A percentile compares a stretch with the other conserved stretches of the same genome.
These are phyloP conservation scores for Dallia pectoralis DNA, from an alignment of 2,797 vertebrate genomes.

Conservation along the genomic window DNA sequence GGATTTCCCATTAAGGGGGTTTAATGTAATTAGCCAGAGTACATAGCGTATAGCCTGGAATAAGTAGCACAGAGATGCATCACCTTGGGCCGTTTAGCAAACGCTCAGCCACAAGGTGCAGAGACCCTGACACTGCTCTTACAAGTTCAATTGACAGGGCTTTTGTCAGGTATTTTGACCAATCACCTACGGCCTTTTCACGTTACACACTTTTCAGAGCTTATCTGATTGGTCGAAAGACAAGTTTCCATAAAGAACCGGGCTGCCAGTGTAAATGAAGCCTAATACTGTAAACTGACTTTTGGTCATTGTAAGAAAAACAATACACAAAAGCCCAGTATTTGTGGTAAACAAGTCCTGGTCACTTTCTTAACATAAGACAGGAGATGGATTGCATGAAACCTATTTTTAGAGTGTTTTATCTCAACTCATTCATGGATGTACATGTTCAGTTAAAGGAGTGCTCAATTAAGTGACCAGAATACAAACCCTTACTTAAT, in stretches of 20 bases:
- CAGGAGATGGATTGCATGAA: too few relatives aligned
- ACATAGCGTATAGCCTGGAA: constrained; percentile 45
- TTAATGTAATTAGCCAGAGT: constrained; percentile 72
- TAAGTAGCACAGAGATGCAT: constrained; percentile 51
- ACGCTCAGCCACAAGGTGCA: constrained; percentile 33
- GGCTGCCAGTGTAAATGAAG: too few relatives aligned
- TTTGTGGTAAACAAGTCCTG: not conserved
- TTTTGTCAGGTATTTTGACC: too few relatives aligned
- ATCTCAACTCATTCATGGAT: not conserved
- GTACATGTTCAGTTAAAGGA: not conserved
- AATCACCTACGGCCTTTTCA: too few relatives aligned
- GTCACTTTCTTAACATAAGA: not conserved
- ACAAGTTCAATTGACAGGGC: constrained; percentile 46
- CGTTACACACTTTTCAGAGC: too few relatives aligned
- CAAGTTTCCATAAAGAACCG: too few relatives aligned
- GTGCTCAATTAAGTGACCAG: constrained; percentile 3
- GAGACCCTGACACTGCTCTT: constrained; percentile 38
- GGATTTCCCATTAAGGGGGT: constrained; percentile 66
- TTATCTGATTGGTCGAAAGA: too few relatives aligned
- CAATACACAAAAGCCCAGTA: not conserved
- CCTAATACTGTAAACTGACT: too few relatives aligned
- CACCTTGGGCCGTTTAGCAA: constrained; percentile 33
- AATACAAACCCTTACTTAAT: not conserved
- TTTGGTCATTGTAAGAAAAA: not conserved
- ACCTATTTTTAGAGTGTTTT: not conserved